Evolutionary conservation across 2,113 vertebrate genomes (phyloP), one percentile per base, ranked within the genome.

Genomic region (Vanacampus margaritifer): DNA sequence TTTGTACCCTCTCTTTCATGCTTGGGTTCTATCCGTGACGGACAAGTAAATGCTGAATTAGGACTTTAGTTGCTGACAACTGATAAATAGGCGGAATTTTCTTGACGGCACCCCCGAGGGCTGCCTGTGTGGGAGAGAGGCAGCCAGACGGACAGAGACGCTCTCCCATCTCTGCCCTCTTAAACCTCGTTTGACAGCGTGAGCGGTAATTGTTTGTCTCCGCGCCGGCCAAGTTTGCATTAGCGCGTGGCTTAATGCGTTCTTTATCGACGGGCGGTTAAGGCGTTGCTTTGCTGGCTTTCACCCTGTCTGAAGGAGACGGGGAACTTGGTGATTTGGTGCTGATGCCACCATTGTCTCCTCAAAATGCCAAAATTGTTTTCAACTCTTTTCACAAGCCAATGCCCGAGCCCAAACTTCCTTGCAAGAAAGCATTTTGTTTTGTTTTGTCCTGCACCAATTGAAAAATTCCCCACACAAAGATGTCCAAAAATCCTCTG

Each of bases 1-100:
- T 64, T 68, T 64, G 67, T 23, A 65, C 70, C n/a, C 48, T 46
- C 26, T 61, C 65, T 79, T 73, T 79, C 71, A 69, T 79, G 76
- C 76, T 80, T 78, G 71, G 71, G 65, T 79, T 65, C 62, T 68
- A 72, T 81, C 78, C 63, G 41, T 83, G 73, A 84, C 79, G 64
- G 75, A 88, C 74, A 82, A 74, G 72, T 64, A 78, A 78, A 81
- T 89, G 89, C 90, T 90, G 90, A 90, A 87, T 88, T 84, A 84
- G 73, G 48, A 68, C 72, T 89, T 91, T 90, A 83, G 81, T 86
- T 92, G 86, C 89, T 91, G 91, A 91, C 83, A 87, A 76, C 79
- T 89, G 89, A 92, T 90, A 90, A 90, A 92, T 86, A 84, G 69
- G 71, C 71, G 67, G 83, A 71, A 79, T 86, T 87, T 85, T 81